Base-by-base conservation (phyloP, 1,140 invertebrate genomes). In the Aporrectodea caliginosa region DNA sequence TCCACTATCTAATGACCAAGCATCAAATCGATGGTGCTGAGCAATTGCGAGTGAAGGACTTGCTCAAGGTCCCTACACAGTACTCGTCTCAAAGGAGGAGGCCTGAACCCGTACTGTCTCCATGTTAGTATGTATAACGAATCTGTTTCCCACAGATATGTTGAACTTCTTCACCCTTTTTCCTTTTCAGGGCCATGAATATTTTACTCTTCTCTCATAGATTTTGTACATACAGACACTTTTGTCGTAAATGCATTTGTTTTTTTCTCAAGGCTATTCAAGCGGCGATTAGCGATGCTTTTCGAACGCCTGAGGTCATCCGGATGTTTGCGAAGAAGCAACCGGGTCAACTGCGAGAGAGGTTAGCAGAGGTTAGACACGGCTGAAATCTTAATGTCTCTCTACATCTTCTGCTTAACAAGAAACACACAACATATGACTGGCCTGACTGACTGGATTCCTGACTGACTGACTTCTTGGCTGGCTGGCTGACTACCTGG, bases 281-380 rank as follows among this genome's bases (percentile, higher is more conserved):
- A 88, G 92, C 92, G 83, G 93, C 93, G 75, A 93, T 94, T 32
- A 92, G 92, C 81, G 88, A 92, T 85, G 93, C 93, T 6, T 94
- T 94, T 84, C 90, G 93, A 87, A 94, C 93, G 2, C 93, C 93
- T 33, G 93, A 93, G 86, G 92, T 94, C 0, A 93, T 94, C 30
- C 86, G 90, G 83, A 90, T 94, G 88, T 94, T 94, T 91, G 93
- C 92, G 16, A 92, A 91, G 84, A 91, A 92, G 82, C 92, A 94
- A 84, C 92, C 93, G n/a, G 90, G 90, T 31, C 91, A 92, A 84
- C 87, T 94, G 35, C 84, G 92, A 80, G 89, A 93, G 81, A 89
- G 91, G 83, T 85, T 93, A 29, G 83, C 87, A 16, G 88, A 91
- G 83, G 87, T 88, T 82, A 77, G 79, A 81, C 27, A 0, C 14